These are phyloP conservation scores for Pica pica DNA, from an alignment of 2,113 vertebrate species.

Conservation along the genomic window DNA sequence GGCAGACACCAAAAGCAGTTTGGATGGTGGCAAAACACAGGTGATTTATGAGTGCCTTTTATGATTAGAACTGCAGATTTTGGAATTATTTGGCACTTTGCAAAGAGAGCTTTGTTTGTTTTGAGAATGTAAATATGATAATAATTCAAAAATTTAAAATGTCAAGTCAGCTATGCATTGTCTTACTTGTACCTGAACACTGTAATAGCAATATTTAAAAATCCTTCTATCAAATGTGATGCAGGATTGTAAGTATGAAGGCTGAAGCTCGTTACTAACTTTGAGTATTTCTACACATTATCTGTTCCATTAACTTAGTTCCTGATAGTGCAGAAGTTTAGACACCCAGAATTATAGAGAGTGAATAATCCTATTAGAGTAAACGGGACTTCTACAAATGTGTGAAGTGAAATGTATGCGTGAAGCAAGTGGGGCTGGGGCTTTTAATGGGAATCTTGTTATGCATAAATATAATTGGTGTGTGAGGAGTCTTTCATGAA, in stretches of 20 bases:
- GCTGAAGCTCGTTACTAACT: neutral
- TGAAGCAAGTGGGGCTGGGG: neutral
- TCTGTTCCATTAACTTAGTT: slow-evolving; percentile 22
- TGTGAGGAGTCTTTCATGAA: neutral
- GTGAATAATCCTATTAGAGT: slow-evolving; percentile 38
- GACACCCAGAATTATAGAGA: neutral
- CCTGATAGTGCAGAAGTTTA: slow-evolving; percentile 8
- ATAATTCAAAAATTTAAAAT: neutral
- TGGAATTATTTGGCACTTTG: neutral
- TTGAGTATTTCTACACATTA: slow-evolving; percentile 11
- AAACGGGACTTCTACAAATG: slow-evolving; percentile 26
- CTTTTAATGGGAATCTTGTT: neutral
- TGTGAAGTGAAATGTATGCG: slow-evolving; percentile 3
- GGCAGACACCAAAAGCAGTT: slow-evolving; percentile 1
- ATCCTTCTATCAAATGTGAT: neutral
- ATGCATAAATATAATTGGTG: neutral
- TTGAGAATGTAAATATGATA: neutral
- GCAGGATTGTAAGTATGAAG: neutral
- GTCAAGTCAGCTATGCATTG: neutral
- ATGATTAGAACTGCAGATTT: slow-evolving; percentile 4
- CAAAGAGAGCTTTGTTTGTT: neutral
- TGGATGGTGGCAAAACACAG: neutral
- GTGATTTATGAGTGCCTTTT: slow-evolving; percentile 12
- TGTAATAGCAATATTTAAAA: neutral
- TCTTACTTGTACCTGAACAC: neutral